Conservation (phyloP, 30 jellyfish, hydroid and myxozoan species). For the Aurelia coerulea region DNA sequence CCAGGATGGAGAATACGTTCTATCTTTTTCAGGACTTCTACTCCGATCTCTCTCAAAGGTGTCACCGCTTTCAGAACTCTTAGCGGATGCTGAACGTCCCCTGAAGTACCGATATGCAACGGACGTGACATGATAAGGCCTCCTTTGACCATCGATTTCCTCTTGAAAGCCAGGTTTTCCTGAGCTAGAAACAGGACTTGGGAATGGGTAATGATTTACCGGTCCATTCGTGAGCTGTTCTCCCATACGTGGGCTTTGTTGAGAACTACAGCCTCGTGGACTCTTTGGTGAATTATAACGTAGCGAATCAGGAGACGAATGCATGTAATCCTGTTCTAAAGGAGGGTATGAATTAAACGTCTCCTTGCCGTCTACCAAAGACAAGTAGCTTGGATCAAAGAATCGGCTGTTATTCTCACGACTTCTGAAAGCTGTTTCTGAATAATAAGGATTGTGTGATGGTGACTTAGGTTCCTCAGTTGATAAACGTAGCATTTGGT, state of each 20-base stretch:
- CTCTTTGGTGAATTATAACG: too few species aligned
- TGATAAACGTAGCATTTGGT: background rate
- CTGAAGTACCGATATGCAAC: constrained; percentile 64
- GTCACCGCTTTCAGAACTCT: background rate
- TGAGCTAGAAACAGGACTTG: too few species aligned
- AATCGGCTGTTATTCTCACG: background rate
- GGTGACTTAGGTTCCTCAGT: background rate
- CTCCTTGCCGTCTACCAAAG: constrained; percentile 12
- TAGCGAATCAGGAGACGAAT: too few species aligned
- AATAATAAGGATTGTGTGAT: background rate
- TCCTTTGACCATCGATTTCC: constrained; percentile 19
- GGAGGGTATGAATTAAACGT: too few species aligned
- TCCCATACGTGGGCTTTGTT: too few species aligned
- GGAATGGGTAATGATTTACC: too few species aligned
- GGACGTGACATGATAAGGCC: constrained; percentile 59
- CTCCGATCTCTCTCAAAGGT: background rate
- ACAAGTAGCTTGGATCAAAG: constrained; percentile 54
- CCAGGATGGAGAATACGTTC: too few species aligned
- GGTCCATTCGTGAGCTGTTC: too few species aligned
- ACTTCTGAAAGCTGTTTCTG: background rate
- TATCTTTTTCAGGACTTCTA: background rate
- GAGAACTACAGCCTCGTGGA: too few species aligned
- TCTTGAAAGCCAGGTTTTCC: constrained; percentile 3
- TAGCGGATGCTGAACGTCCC: constrained; percentile 17
- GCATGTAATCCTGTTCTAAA: too few species aligned